A percentile compares a stretch with the other conserved stretches of the same genome.
Conservation (phyloP, 2,888 invertebrate genomes). For the Paralinhomoeus sp. region DNA sequence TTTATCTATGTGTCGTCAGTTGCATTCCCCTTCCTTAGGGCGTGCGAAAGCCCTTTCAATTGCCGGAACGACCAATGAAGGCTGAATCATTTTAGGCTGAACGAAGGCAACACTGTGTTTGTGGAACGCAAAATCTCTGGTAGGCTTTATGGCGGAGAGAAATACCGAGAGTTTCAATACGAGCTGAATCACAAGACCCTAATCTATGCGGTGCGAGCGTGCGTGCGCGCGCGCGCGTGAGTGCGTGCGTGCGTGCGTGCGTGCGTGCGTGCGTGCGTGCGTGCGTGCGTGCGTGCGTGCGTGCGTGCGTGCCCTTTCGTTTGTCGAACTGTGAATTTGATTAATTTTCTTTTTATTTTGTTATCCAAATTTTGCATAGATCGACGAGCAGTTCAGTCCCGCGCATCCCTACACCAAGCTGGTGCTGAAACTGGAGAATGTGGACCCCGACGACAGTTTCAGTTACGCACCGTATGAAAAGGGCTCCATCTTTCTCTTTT, state of each 20-base stretch:
- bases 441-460: constrained; percentile 77
- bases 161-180: constrained; percentile 47
- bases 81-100: constrained; percentile 35
- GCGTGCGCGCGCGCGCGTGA: too few relatives aligned
- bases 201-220: too few relatives aligned
- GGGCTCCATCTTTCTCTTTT: constrained; percentile 62
- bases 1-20: too few relatives aligned
- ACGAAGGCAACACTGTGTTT: constrained; percentile 82
- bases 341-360: constrained; percentile 9
- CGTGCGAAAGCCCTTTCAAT: too few relatives aligned
- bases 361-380: constrained; percentile 9
- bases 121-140: constrained; percentile 63
- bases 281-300: too few relatives aligned
- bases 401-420: constrained; percentile 19
- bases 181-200: constrained; percentile 55
- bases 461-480: constrained; percentile 75
- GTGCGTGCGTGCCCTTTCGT: too few relatives aligned
- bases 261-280: too few relatives aligned
- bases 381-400: constrained; percentile 15
- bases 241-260: too few relatives aligned
- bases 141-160: constrained; percentile 41
- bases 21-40: too few relatives aligned
- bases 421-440: constrained; percentile 40
- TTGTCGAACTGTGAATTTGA: too few relatives aligned
- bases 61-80: too few relatives aligned